Base-by-base conservation (phyloP, 2,113 vertebrate genomes). In the Danionella cerebrum region DNA sequence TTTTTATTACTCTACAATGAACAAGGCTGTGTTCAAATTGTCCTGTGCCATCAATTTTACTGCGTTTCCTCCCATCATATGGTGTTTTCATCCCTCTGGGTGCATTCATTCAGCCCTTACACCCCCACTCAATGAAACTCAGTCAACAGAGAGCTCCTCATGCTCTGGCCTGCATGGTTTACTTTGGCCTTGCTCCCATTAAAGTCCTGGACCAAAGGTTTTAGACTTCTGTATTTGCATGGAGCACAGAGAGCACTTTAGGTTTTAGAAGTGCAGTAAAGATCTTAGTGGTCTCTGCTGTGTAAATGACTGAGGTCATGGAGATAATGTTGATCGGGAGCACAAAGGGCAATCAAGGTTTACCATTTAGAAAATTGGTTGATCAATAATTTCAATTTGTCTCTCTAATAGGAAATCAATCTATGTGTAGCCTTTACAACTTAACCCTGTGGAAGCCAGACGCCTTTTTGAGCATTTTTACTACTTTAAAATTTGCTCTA, bases 91-190 rank as follows among this genome's bases (percentile, higher is more conserved):
- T 68, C 39, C 29, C 69, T 39, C 63, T 33, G 65, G 52, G 66
- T 31, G 27, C 35, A 33, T 55, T 70, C 24, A 54, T 69, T 35
- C 33, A 33, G 38, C 51, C 39, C 2, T 33, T 71, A n/a, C 10
- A 18, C 71, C 70, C 65, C 44, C 42, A 22, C 50, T 57, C 41
- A 64, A 42, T 42, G 25, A 53, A 14, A 36, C 45, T 67, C 38
- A 44, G 69, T 79, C 62, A 71, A 38, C 19, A 75, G 45, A 27
- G 35, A 70, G 68, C 29, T 73, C 47, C 67, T 63, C 50, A 16
- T 16, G 51, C 52, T 52, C 64, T 53, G 24, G 62, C 21, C 66
- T 38, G 51, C 44, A 62, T 59, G 8, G 65, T 74, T 75, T 80
- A 36, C 47, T 36, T 69, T 77, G 67, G 72, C 42, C 8, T 21